Evolutionary conservation across 23 tunicate genomes (phyloP).

Genomic region (Diplosoma virens): DNA sequence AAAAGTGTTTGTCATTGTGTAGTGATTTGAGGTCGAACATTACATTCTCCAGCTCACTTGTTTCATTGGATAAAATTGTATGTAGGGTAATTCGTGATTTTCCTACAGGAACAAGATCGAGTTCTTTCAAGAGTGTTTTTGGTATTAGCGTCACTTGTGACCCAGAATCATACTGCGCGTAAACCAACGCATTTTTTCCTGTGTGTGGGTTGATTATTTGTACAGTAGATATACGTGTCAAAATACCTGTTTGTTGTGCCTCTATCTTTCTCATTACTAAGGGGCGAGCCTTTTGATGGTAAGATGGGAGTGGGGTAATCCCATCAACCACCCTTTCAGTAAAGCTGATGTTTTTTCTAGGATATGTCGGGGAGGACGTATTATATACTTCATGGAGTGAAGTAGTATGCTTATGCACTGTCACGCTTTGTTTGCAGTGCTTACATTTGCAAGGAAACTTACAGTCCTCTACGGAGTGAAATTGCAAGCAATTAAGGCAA

Average conservation of each 20-base stretch:
- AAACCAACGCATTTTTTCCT: background rate
- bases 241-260: background rate
- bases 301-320: no score
- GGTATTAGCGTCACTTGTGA: background rate
- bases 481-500: background rate
- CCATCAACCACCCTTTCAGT: no score
- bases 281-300: no score
- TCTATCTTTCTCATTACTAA: no score
- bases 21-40: background rate
- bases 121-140: background rate
- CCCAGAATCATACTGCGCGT: background rate
- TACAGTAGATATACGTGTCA: background rate
- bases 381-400: background rate
- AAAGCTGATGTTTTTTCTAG: no score
- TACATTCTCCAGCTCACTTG: background rate
- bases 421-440: background rate
- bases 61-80: background rate
- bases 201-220: background rate
- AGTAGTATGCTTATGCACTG: constrained; percentile 1
- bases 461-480: background rate
- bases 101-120: background rate
- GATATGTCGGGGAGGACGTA: no score
- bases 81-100: background rate
- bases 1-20: background rate
- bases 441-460: background rate